A percentile compares a stretch with the other conserved stretches of the same genome.
Evolutionary conservation across 2,888 invertebrate genomes (phyloP).

Genomic region (Meiosimyza decipiens): DNA sequence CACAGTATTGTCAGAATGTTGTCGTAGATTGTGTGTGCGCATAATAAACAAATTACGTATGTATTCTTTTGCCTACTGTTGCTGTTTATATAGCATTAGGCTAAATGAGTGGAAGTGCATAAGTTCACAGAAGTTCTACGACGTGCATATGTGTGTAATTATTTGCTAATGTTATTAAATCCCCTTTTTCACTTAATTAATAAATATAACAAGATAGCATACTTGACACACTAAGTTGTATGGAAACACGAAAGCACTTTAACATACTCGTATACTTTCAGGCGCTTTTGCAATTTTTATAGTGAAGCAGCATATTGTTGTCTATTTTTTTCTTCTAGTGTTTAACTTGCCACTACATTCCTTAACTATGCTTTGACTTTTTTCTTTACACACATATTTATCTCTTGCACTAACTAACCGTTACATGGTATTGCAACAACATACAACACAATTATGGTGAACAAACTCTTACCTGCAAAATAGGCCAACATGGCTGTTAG

Average conservation of each 20-base stretch:
- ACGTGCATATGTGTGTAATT: slow-evolving; percentile 37
- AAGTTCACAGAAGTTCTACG: slow-evolving; percentile 43
- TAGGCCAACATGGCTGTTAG: slow-evolving; percentile 94
- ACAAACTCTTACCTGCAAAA: slow-evolving; percentile 84
- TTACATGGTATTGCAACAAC: background rate
- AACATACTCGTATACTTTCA: too few relatives aligned
- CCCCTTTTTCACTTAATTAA: slow-evolving; percentile 53
- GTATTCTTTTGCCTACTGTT: slow-evolving; percentile 18
- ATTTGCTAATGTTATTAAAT: slow-evolving; percentile 59
- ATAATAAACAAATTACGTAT: slow-evolving; percentile 34
- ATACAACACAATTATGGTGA: background rate
- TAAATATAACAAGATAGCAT: slow-evolving; percentile 51
- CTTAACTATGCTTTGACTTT: too few relatives aligned
- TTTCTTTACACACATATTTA: too few relatives aligned
- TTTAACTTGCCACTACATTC: too few relatives aligned
- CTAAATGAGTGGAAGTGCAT: slow-evolving; percentile 52
- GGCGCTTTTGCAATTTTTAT: too few relatives aligned
- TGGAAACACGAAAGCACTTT: too few relatives aligned
- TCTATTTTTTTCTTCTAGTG: too few relatives aligned
- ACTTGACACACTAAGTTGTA: slow-evolving; percentile 2
- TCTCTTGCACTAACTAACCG: background rate
- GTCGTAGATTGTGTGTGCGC: slow-evolving; percentile 1
- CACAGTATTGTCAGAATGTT: slow-evolving; percentile 12
- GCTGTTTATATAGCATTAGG: slow-evolving; percentile 61
- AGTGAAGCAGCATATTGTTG: too few relatives aligned